These are phyloP conservation scores for Microdon myrmicae DNA, from an alignment of 2,888 invertebrate genomes.

Conservation along the genomic window DNA sequence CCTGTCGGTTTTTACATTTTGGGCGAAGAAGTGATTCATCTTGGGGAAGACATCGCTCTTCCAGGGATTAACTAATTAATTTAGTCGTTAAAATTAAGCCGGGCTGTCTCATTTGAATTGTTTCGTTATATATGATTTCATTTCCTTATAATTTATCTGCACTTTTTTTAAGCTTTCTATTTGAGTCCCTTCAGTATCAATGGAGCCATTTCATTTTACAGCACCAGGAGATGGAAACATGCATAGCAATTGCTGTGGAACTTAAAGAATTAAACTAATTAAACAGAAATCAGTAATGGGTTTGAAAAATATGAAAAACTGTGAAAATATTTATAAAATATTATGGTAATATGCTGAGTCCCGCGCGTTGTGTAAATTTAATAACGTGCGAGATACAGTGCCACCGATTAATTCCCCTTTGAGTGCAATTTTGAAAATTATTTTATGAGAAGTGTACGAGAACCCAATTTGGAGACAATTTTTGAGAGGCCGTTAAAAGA, in stretches of 20 bases:
- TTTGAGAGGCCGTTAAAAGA: too few relatives aligned
- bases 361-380: neutral
- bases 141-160: neutral
- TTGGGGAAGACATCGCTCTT: conserved; percentile 11
- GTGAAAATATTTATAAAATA: conserved; percentile 27
- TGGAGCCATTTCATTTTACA: too few relatives aligned
- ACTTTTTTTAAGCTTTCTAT: neutral
- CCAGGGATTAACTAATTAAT: conserved; percentile 32
- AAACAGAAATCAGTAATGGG: conserved; percentile 38
- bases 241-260: neutral
- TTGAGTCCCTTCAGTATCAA: too few relatives aligned
- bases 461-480: too few relatives aligned
- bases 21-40: too few relatives aligned
- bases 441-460: too few relatives aligned
- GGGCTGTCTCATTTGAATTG: conserved; percentile 15
- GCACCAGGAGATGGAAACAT: too few relatives aligned
- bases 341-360: conserved; percentile 36
- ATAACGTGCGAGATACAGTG: conserved; percentile 8
- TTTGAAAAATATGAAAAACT: conserved; percentile 14
- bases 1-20: neutral
- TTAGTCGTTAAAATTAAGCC: conserved; percentile 33
- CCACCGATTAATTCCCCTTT: conserved; percentile 3
- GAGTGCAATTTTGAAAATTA: too few relatives aligned
- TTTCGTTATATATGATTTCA: neutral
- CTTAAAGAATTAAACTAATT: conserved; percentile 14